These are phyloP conservation scores for Tanytarsus gracilentus DNA, from an alignment of 2,888 invertebrate genomes.

Conservation along the genomic window DNA sequence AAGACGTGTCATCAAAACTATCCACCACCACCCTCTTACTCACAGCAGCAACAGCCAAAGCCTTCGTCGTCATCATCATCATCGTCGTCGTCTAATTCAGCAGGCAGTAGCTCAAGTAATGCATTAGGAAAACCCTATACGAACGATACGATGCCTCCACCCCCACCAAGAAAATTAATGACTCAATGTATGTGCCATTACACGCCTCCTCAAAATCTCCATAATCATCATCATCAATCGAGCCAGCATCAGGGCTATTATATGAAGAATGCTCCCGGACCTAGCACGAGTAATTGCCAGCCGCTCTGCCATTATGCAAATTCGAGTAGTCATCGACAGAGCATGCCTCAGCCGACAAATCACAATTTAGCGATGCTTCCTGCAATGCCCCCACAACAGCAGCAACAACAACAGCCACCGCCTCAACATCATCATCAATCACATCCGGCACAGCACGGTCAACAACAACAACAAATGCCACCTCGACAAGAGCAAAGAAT, in stretches of 20 bases:
- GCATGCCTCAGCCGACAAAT: slow-evolving; percentile 9
- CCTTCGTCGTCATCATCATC: not conserved
- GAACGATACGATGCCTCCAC: slow-evolving; percentile 17
- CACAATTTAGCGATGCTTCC: not conserved
- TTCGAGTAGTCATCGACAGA: slow-evolving; percentile 9
- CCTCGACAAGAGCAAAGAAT: not conserved
- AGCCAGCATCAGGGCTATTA: not conserved
- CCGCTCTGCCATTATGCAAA: slow-evolving; percentile 19
- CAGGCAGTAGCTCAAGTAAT: not conserved
- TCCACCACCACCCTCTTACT: not conserved
- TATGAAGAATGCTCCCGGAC: not conserved
- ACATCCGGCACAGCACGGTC: not conserved
- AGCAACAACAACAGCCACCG: not conserved
- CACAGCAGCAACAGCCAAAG: not conserved
- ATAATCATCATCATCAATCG: slow-evolving; percentile 3
- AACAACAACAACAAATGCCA: not conserved
- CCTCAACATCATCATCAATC: slow-evolving; percentile 1
- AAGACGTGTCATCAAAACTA: not conserved
- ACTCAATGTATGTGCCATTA: slow-evolving; percentile 26
- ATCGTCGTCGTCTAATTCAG: not conserved
- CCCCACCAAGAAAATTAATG: slow-evolving; percentile 8
- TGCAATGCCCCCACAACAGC: not conserved
- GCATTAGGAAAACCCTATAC: not conserved
- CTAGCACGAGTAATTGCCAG: not conserved
- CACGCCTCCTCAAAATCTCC: not conserved